Conservation (phyloP, 2,888 invertebrate genomes). For the Himalopsyche kuldschensis region DNA sequence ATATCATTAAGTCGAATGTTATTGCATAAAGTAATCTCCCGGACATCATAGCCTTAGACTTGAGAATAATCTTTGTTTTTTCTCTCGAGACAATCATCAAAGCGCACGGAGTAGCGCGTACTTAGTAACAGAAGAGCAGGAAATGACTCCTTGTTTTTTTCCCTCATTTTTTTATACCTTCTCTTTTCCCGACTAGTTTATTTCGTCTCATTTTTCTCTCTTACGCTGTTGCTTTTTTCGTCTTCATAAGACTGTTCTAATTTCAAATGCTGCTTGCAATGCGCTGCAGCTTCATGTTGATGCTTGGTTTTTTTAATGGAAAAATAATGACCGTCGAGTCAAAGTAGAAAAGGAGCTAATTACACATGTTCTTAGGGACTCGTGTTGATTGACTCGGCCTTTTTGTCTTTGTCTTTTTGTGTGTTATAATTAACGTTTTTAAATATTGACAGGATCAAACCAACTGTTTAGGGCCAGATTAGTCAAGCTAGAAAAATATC, state of each 20-base stretch:
- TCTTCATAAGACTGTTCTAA: conserved; percentile 33
- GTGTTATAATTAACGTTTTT: background rate
- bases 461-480: too few relatives aligned
- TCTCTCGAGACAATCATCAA: conserved; percentile 20
- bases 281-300: conserved; percentile 25
- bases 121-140: conserved; percentile 36
- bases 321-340: conserved; percentile 32
- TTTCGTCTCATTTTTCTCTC: conserved; percentile 39
- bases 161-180: conserved; percentile 1
- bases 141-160: conserved; percentile 37
- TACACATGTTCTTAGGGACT: conserved; percentile 5
- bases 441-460: too few relatives aligned
- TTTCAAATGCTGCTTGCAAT: conserved; percentile 33
- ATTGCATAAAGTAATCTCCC: background rate
- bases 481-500: too few relatives aligned
- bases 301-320: conserved; percentile 29
- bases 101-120: conserved; percentile 20
- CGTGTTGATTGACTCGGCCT: background rate
- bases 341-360: conserved; percentile 20
- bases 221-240: conserved; percentile 18
- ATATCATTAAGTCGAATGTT: background rate
- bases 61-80: background rate
- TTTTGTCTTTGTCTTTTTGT: background rate
- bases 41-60: background rate
- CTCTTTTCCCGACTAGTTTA: conserved; percentile 36